Evolutionary conservation across 23 tunicate genomes (phyloP).

Genomic region (Oikopleura dioica): DNA sequence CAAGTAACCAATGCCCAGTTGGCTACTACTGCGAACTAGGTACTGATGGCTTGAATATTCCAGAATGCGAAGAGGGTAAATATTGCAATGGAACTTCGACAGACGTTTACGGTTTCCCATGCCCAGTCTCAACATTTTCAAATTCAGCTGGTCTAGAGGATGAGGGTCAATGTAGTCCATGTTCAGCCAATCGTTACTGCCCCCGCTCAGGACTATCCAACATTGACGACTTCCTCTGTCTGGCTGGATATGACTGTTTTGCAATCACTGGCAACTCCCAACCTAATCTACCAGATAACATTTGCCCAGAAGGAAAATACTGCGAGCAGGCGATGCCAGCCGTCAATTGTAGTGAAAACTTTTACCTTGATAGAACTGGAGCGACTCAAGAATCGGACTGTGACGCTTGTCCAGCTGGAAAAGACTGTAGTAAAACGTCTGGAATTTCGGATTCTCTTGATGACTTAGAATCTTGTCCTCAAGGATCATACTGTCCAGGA

Average conservation of each 20-base stretch:
- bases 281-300: conserved; percentile 23
- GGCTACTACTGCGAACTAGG: conserved; percentile 77
- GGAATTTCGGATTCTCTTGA: neutral
- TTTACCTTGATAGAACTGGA: neutral
- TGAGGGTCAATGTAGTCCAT: conserved; percentile 28
- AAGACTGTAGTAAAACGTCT: neutral
- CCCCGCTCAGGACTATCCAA: conserved; percentile 30
- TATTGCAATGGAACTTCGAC: too few relatives aligned
- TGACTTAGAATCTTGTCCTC: neutral
- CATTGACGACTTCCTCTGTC: conserved; percentile 25
- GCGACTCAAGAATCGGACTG: neutral
- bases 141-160: conserved; percentile 14
- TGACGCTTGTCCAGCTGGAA: neutral
- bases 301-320: conserved; percentile 31
- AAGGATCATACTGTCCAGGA: neutral
- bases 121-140: conserved; percentile 42
- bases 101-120: too few relatives aligned
- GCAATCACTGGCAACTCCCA: conserved; percentile 26
- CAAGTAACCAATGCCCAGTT: conserved; percentile 44
- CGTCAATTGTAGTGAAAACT: neutral
- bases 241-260: conserved; percentile 43
- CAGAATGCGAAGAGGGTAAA: neutral
- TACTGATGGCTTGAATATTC: conserved; percentile 25
- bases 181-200: conserved; percentile 37
- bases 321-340: neutral